These are phyloP conservation scores for Bubo scandiacus DNA, from an alignment of 2,113 vertebrate genomes.

Conservation along the genomic window DNA sequence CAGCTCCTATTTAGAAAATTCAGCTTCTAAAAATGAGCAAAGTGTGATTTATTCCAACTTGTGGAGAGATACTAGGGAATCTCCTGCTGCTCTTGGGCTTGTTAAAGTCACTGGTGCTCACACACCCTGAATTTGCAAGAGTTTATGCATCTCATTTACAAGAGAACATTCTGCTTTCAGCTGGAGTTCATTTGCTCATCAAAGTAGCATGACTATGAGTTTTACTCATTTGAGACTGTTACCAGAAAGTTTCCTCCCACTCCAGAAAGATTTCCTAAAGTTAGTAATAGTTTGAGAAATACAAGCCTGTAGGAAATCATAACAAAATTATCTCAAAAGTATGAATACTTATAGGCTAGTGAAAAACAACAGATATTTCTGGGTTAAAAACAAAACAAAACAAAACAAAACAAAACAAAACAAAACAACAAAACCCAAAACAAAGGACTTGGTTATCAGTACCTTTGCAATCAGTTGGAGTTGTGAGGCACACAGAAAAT, in stretches of 20 bases:
- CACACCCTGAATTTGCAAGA: conserved; percentile 14
- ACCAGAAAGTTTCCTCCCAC: conserved; percentile 41
- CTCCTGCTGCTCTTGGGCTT: conserved; percentile 43
- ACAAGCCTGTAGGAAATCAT: background rate
- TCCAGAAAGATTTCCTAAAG: conserved; percentile 12
- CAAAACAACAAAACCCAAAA: fast-evolving
- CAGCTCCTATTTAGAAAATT: conserved; percentile 14
- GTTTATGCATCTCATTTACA: conserved; percentile 43
- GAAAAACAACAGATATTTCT: background rate
- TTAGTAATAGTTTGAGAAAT: conserved; percentile 50
- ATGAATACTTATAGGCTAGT: background rate
- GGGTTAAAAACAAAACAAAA: background rate
- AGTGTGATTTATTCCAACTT: conserved; percentile 29
- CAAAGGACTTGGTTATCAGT: background rate
- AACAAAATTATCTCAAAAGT: conserved; percentile 6
- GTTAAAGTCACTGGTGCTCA: conserved; percentile 15
- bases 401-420: background rate
- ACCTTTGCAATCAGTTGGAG: background rate
- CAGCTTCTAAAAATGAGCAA: conserved; percentile 20
- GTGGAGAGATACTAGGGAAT: background rate
- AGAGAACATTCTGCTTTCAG: conserved; percentile 65
- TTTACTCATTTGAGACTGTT: conserved; percentile 51
- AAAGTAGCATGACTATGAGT: conserved; percentile 17
- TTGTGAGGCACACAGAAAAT: background rate
- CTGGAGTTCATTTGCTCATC: conserved; percentile 42